Percentiles rank a stretch among this genome's conserved stretches.
Evolutionary conservation across 2,113 vertebrate genomes (phyloP).

Genomic region (Rhodinocichla rosea): DNA sequence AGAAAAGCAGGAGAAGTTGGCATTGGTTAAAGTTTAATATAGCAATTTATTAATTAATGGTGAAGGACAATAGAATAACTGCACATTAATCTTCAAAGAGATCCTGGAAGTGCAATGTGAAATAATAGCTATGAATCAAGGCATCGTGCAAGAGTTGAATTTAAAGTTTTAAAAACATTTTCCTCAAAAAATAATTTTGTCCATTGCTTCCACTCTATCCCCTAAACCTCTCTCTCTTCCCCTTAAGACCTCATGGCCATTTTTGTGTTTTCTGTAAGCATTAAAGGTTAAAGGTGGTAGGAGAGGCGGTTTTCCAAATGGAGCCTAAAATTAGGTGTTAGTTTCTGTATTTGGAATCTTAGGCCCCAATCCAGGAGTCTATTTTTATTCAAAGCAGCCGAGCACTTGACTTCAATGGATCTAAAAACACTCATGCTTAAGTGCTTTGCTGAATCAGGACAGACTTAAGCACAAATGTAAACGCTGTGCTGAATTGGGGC

Average conservation of each 20-base stretch:
- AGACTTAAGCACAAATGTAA: constrained; percentile 65
- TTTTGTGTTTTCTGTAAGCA: not conserved
- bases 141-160: not conserved
- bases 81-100: not conserved
- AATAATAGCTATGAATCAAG: not conserved
- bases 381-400: constrained; percentile 57
- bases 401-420: constrained; percentile 60
- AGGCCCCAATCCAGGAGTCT: constrained; percentile 41
- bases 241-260: not conserved
- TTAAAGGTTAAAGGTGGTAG: constrained; percentile 44
- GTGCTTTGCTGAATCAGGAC: constrained; percentile 61
- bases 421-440: constrained; percentile 45
- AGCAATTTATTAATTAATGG: constrained; percentile 62
- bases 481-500: constrained; percentile 21
- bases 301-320: constrained; percentile 39
- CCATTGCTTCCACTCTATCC: not conserved
- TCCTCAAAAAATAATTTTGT: not conserved
- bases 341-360: constrained; percentile 45
- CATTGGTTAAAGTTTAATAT: constrained; percentile 33
- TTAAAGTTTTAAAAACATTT: not conserved
- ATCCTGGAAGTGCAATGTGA: not conserved
- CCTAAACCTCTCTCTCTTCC: not conserved
- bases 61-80: constrained; percentile 26
- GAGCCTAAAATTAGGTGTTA: constrained; percentile 44
- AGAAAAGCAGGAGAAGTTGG: constrained; percentile 4